phyloP scores from a whole-genome alignment of 2,113 vertebrate species.

The Orientallactaga bullata region DNA sequence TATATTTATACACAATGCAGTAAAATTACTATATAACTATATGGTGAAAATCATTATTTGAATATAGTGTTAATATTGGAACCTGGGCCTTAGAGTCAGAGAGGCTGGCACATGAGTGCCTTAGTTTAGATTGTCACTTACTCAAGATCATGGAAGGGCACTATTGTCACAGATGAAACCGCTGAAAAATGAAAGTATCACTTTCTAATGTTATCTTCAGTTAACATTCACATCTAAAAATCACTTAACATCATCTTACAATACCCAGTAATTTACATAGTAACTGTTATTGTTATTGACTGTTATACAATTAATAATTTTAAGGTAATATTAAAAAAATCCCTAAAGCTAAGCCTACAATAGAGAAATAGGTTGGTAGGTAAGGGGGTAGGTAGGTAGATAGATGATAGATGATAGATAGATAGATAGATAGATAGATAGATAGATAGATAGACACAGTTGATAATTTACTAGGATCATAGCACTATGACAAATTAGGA shows the following conservation, averaged over 20 bases:
- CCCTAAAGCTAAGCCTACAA: neutral
- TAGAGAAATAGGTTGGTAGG: no score
- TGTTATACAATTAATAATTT: neutral
- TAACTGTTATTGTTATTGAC: neutral
- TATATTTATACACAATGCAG: conserved; percentile 34
- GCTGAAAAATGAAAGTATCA: neutral
- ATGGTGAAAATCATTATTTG: conserved; percentile 35
- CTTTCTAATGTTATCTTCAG: neutral
- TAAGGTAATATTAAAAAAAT: neutral
- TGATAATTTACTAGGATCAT: no score
- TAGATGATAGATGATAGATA: no score
- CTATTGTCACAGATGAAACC: no score
- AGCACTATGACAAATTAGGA: neutral
- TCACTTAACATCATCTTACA: neutral
- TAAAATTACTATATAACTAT: conserved; percentile 64
- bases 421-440: no score
- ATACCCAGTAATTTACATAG: neutral
- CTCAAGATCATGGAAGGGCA: neutral
- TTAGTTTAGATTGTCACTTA: neutral
- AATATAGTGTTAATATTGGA: conserved; percentile 12
- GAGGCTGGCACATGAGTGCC: neutral
- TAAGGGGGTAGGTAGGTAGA: no score
- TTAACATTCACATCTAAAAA: neutral
- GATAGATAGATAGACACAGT: no score
- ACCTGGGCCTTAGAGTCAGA: neutral